Percentiles rank a stretch among this genome's conserved stretches.
phyloP scores from a whole-genome alignment of 1,140 invertebrate genomes.

The Berghia stephanieae region DNA sequence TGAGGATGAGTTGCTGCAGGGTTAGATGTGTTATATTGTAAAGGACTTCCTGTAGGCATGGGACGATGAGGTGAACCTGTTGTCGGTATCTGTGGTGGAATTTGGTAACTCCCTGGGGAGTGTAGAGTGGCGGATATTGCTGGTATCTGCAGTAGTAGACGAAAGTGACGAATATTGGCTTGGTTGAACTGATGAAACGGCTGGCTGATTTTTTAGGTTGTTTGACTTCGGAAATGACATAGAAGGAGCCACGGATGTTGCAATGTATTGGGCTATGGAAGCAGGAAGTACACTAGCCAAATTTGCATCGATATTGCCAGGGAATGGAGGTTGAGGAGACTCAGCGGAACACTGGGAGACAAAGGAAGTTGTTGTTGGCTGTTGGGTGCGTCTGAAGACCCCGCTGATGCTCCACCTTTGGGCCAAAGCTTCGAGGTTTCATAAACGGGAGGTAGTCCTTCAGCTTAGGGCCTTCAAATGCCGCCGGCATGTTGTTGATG shows the following conservation, averaged over 20 bases:
- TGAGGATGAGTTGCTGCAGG: not conserved
- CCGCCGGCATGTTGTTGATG: slow-evolving; percentile 27
- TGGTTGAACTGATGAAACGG: too few relatives aligned
- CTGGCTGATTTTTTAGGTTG: not conserved
- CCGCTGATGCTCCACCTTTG: slow-evolving; percentile 30
- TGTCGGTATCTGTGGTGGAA: not conserved
- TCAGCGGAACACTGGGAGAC: not conserved
- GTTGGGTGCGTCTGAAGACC: not conserved
- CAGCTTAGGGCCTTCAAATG: slow-evolving; percentile 74
- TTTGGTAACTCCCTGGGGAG: not conserved
- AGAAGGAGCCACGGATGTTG: not conserved
- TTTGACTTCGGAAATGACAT: too few relatives aligned
- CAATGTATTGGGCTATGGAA: slow-evolving; percentile 26
- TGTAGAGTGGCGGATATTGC: too few relatives aligned
- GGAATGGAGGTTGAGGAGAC: not conserved
- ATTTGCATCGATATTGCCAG: slow-evolving; percentile 4
- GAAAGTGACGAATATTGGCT: too few relatives aligned
- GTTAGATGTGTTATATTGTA: not conserved
- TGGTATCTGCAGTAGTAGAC: too few relatives aligned
- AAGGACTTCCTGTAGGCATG: not conserved
- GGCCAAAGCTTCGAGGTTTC: slow-evolving; percentile 67
- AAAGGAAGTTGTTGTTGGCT: not conserved
- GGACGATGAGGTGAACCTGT: not conserved
- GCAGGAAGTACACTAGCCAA: slow-evolving; percentile 25
- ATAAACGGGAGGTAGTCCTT: slow-evolving; percentile 87